phyloP scores from a whole-genome alignment of 2,797 vertebrate species.

The Poeciliopsis paucimaculata region DNA sequence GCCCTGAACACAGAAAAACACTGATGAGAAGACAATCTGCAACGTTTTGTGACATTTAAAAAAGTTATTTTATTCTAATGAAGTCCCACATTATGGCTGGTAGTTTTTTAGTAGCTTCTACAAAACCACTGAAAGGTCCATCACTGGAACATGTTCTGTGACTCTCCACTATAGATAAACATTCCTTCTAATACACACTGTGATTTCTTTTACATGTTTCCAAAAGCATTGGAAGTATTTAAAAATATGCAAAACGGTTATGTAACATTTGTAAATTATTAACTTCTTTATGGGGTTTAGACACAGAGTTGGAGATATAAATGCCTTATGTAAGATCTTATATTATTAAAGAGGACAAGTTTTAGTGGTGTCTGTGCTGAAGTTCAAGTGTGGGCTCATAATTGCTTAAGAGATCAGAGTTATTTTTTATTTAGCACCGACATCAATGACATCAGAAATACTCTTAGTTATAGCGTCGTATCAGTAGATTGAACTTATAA shows the following conservation, averaged over 20 bases:
- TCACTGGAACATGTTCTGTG: not conserved
- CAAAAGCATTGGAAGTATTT: constrained; percentile 66
- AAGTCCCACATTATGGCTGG: not conserved
- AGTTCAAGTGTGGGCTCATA: constrained; percentile 78
- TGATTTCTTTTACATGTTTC: constrained; percentile 50
- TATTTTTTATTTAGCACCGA: constrained; percentile 78
- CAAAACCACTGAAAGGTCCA: not conserved
- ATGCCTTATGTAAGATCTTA: constrained; percentile 81
- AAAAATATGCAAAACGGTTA: constrained; percentile 82
- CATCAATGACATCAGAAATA: constrained; percentile 74
- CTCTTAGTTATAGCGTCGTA: constrained; percentile 42
- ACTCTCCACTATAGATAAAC: constrained; percentile 13
- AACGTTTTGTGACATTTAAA: not conserved
- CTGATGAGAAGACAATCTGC: not conserved
- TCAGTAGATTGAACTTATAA: constrained; percentile 30
- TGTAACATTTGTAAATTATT: constrained; percentile 82
- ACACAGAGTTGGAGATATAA: constrained; percentile 79
- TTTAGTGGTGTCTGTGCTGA: constrained; percentile 74
- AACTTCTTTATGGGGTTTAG: constrained; percentile 81
- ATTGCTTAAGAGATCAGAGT: constrained; percentile 79
- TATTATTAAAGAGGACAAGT: constrained; percentile 83
- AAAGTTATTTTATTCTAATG: not conserved
- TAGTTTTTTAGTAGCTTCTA: not conserved
- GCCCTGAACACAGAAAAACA: not conserved
- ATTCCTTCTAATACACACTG: constrained; percentile 12